phyloP scores from a whole-genome alignment of 2,797 vertebrate genomes.

The Phoebastria nigripes region DNA sequence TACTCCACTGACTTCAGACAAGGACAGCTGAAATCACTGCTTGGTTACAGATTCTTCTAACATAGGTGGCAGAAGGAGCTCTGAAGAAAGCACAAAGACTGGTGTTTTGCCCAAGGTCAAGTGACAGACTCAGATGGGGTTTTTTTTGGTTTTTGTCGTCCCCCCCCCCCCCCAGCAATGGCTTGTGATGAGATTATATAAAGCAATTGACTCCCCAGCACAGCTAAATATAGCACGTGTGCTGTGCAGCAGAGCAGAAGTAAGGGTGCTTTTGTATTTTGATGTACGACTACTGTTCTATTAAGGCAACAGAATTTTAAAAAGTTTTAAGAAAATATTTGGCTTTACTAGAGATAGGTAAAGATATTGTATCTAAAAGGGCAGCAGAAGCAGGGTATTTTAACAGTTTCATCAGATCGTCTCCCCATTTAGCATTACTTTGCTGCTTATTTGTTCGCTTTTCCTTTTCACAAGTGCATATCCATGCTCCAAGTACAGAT shows the following conservation, averaged over 20 bases:
- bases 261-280: constrained; percentile 11
- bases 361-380: background rate
- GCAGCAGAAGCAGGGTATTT: background rate
- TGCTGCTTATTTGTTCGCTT: background rate
- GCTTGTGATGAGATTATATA: background rate
- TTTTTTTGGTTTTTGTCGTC: background rate
- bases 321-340: background rate
- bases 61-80: background rate
- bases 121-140: background rate
- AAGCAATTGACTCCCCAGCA: background rate
- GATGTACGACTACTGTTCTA: background rate
- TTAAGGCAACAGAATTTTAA: background rate
- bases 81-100: background rate
- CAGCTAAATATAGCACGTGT: background rate
- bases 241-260: constrained; percentile 17
- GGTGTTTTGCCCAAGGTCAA: background rate
- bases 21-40: background rate
- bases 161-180: background rate
- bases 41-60: background rate
- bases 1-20: background rate
- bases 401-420: background rate
- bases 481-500: background rate
- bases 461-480: background rate
- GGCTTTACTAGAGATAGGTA: background rate
- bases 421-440: background rate